Base-by-base conservation (phyloP, 2,113 vertebrate species). In the Cathartes aura region DNA sequence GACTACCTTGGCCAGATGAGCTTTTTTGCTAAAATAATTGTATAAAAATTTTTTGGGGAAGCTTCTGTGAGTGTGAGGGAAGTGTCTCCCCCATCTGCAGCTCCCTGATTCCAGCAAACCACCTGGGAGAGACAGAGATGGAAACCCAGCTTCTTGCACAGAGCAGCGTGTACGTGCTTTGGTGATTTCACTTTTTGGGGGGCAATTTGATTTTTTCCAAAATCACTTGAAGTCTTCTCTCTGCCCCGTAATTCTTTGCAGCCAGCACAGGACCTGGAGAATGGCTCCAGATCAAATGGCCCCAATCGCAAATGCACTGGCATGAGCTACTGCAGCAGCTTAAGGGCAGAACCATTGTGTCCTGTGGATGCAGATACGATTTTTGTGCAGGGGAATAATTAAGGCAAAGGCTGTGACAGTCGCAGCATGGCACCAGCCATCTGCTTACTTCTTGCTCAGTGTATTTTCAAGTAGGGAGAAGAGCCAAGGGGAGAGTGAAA, bases 101-200 rank as follows among this genome's bases (percentile, higher is more conserved):
- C 59, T 70, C 24, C 29, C 21, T 1, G 3, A 19, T 50, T 67
- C 86, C 67, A 73, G 89, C 45, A 79, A 34, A 83, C 8, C 50
- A 10, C 47, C 15, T 17, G 82, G 36, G 48, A 85, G 22, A 79
- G 56, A 26, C 34, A 47, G 78, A 40, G 64, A 8, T 59, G 81
- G 47, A 50, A 75, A 34, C 15, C 4, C 32, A 32, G 24, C 60
- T n/a, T 23, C 21, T 53, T 12, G 34, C 62, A 26, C 64, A 32
- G 50, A 53, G 38, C 62, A 42, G 5, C 1, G 4, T 24, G 16
- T 0, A 0, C 6, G 32, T 1, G 3, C 55, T 58, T 43, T 30
- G 66, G 29, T 0, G 0, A 4, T 76, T 8, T 21, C 14, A 18
- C 36, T 24, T 59, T 76, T 11, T 1, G 1, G 9, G 63, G 70